phyloP scores from a whole-genome alignment of 2,888 invertebrate genomes.

The Pandemis heparana region DNA sequence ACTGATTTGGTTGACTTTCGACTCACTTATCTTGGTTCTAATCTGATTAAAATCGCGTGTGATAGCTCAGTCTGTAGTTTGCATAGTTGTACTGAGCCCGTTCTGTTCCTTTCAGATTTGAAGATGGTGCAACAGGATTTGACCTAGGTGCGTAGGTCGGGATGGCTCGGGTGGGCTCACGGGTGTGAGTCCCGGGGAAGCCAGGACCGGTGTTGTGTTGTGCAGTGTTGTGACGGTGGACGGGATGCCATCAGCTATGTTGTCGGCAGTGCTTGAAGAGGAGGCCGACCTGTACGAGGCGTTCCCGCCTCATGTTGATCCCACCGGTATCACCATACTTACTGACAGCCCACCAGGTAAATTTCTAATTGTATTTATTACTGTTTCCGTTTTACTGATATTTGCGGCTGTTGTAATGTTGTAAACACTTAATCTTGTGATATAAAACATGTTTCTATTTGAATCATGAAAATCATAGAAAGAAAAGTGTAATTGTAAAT shows the following conservation, averaged over 20 bases:
- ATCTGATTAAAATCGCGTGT: conserved; percentile 61
- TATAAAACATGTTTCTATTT: not conserved
- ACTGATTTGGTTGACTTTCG: conserved; percentile 56
- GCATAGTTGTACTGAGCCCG: conserved; percentile 62
- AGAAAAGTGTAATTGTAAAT: too few relatives aligned
- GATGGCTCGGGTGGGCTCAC: conserved; percentile 75
- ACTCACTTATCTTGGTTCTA: conserved; percentile 62
- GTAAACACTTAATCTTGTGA: too few relatives aligned
- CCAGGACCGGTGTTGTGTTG: conserved; percentile 65
- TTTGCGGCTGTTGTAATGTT: not conserved
- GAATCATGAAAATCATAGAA: not conserved
- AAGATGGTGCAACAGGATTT: conserved; percentile 86
- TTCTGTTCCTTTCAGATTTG: conserved; percentile 73
- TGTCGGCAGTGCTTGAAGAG: conserved; percentile 91
- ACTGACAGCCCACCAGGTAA: conserved; percentile 87
- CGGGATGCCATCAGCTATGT: conserved; percentile 88
- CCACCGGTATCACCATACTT: conserved; percentile 90
- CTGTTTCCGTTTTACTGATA: not conserved
- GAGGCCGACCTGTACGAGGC: conserved; percentile 91
- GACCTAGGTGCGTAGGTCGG: conserved; percentile 73
- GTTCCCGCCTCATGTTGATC: conserved; percentile 93
- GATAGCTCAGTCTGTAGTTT: conserved; percentile 65
- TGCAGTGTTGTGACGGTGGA: conserved; percentile 72
- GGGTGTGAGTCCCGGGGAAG: conserved; percentile 71
- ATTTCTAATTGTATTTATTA: conserved; percentile 1